Evolutionary conservation across 2,113 vertebrate species (phyloP).

Genomic region (Nothobranchius furzeri): DNA sequence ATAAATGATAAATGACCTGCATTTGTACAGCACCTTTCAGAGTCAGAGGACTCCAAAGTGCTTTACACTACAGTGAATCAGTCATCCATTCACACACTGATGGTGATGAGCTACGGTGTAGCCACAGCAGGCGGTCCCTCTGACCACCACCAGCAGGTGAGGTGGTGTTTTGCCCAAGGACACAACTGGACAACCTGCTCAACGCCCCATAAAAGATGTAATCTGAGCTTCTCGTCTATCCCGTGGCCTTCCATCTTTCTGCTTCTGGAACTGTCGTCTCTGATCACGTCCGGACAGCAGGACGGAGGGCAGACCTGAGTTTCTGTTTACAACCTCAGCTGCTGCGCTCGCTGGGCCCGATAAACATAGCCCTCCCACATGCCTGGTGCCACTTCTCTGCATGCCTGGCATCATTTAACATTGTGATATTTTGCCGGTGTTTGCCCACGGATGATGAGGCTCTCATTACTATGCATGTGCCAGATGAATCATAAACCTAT

Average conservation of each 20-base stretch:
- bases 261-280: slow-evolving; percentile 7
- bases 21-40: no score
- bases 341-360: slow-evolving; percentile 58
- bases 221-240: background rate
- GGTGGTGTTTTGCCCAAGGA: no score
- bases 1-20: no score
- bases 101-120: no score
- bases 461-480: slow-evolving; percentile 88
- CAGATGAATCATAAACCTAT: slow-evolving; percentile 99
- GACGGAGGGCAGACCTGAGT: slow-evolving; percentile 34
- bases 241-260: background rate
- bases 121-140: no score
- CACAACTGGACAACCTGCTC: no score
- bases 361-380: slow-evolving; percentile 66
- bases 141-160: no score
- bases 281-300: slow-evolving; percentile 55
- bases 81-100: no score
- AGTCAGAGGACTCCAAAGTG: no score
- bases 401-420: slow-evolving; percentile 73
- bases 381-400: slow-evolving; percentile 58
- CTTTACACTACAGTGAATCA: no score
- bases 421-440: slow-evolving; percentile 81
- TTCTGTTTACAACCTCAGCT: slow-evolving; percentile 68
- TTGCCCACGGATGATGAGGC: slow-evolving; percentile 87
- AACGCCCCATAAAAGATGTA: no score